Percentiles rank a stretch among this genome's conserved stretches.
These are phyloP conservation scores for Chrysina gloriosa DNA, from an alignment of 2,888 invertebrate species.

Conservation along the genomic window DNA sequence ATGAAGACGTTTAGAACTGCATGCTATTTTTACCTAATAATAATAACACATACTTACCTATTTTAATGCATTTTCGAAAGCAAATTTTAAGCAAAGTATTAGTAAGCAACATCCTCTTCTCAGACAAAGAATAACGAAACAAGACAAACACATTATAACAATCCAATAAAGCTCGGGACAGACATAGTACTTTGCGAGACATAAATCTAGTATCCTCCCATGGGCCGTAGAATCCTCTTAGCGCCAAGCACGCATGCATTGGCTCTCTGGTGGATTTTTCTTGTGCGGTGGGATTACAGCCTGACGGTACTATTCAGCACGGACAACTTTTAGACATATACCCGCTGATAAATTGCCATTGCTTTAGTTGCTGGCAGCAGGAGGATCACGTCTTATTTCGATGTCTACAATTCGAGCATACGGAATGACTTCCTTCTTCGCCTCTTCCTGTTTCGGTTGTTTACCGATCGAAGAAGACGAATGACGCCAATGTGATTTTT, in stretches of 20 bases:
- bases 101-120: no score
- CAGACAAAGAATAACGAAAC: not conserved
- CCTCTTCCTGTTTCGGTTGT: slow-evolving; percentile 2
- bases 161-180: slow-evolving; percentile 61
- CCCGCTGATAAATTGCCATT: slow-evolving; percentile 41
- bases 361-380: slow-evolving; percentile 24
- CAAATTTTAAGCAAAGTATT: no score
- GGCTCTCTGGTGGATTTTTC: slow-evolving; percentile 58
- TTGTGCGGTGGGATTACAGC: slow-evolving; percentile 55
- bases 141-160: slow-evolving; percentile 58
- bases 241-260: slow-evolving; percentile 52
- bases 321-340: slow-evolving; percentile 39
- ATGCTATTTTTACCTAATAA: no score
- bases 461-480: slow-evolving; percentile 17
- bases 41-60: no score
- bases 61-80: no score
- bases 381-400: slow-evolving; percentile 34
- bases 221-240: slow-evolving; percentile 62
- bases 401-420: slow-evolving; percentile 37
- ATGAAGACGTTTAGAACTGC: no score
- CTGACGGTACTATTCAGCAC: slow-evolving; percentile 35
- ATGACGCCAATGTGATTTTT: slow-evolving; percentile 15
- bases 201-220: slow-evolving; percentile 62
- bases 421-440: slow-evolving; percentile 19
- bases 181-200: slow-evolving; percentile 61